Conservation (phyloP, 2,113 vertebrate genomes). For the Aegithalos caudatus region DNA sequence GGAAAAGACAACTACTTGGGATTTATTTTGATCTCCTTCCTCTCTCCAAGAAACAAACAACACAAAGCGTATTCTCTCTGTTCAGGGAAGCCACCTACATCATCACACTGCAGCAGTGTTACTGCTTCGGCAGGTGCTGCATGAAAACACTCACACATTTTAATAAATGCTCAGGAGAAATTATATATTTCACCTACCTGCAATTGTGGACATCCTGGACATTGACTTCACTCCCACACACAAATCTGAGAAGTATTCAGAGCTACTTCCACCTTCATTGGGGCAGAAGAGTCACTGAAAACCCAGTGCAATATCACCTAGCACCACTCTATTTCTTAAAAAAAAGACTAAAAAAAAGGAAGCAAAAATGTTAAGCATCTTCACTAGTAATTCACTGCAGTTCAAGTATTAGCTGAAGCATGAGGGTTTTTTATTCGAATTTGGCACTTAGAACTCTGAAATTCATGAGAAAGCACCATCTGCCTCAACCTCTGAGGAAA, state of each 20-base stretch:
- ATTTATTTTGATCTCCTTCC: background rate
- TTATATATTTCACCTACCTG: accelerated
- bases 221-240: background rate
- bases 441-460: background rate
- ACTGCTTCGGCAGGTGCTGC: background rate
- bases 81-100: background rate
- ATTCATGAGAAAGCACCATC: background rate
- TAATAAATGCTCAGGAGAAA: background rate
- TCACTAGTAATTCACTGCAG: background rate
- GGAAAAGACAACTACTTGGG: background rate
- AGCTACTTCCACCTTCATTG: background rate
- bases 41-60: background rate
- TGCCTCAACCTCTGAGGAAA: background rate
- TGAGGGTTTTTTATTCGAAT: background rate
- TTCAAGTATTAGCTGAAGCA: background rate
- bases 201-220: background rate
- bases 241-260: background rate
- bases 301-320: background rate
- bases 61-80: background rate
- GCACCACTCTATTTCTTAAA: background rate
- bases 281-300: background rate
- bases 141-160: background rate
- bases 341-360: background rate
- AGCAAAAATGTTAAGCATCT: background rate
- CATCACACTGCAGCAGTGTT: background rate